Base-by-base conservation (phyloP, 2,888 invertebrate genomes). In the Chrysolina americana region DNA sequence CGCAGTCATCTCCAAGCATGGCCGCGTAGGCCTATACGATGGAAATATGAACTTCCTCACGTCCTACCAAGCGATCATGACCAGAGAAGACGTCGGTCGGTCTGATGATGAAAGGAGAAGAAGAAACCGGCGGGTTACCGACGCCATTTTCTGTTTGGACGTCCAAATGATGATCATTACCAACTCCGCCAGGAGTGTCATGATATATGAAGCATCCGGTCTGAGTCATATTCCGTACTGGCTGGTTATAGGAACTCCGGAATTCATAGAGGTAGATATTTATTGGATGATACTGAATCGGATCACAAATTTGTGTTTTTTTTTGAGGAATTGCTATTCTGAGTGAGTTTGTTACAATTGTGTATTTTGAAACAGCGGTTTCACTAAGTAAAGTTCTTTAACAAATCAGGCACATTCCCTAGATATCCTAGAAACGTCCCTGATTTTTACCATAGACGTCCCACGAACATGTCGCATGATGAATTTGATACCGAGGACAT, bases 161-260 rank as follows among this genome's bases (percentile, higher is more conserved):
- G 89, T 90, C 3, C 88, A 90, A 70, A 89, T 89, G 81, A 85
- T 93, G 62, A 82, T 91, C 41, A 84, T 91, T 59, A 88, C 91
- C 0, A 90, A 91, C 4, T 91, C 92, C 0, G 91, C 92, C 72
- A 89, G 92, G 76, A 92, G 91, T 80, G 85, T 93, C 62, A 90
- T 90, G 2, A 86, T 92, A 53, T 92, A 92, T 79, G 92, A 92
- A 80, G 92, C 90, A 0, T 89, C 90, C 0, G 91, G 91, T 0
- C 85, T 92, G 36, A 89, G 90, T 0, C 93, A 93, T 82, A 87
- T 89, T 0, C 90, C 91, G 0, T 83, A 90, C 3, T 92, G 90
- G 87, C 89, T 91, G 78, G 89, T 93, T 81, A 89, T 91, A 6
- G 91, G 91, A 3, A 83, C 91, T 68, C 91, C 90, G 0, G 89